Base-by-base conservation (phyloP, 2,113 vertebrate genomes). In the Polypterus senegalus region DNA sequence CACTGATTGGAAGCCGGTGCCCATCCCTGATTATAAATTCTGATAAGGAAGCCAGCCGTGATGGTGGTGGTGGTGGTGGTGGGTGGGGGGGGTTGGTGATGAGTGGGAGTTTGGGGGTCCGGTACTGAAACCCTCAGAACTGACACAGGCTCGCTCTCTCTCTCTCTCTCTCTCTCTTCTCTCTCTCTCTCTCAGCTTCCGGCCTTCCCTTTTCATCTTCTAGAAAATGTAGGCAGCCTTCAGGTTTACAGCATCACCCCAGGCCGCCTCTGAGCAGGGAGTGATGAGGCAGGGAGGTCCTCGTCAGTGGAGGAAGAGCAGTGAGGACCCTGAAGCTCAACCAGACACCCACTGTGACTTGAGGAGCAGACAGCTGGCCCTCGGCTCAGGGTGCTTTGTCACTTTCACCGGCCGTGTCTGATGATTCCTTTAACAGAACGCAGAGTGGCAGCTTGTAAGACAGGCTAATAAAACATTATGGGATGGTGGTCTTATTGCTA, bases 1-100 rank as follows among this genome's bases (percentile, higher is more conserved):
- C 57, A 69, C 72, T 66, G 65, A 77, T 71, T 67, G 72, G 76
- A 77, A 74, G 75, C 77, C 72, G 72, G 65, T 60, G 61, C 64
- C 65, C 74, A 54, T 60, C 70, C 74, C 69, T 69, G 73, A 80
- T 77, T 71, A 70, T 27, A 76, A 70, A 75, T 70, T 78, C 70
- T 61, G 9, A 51, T 9, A 51, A 70, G 63, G 61, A 72, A 70
- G 65, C 59, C 57, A 46, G 58, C 66, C 74, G 73, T 27, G 27
- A 70, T 71, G 59, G 61, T 72, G 66, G 69, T 65, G 58, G 73
- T 67, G 65, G 75, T 27, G 27, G 27, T 27, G 67, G 73, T 69
- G 46, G 70, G 72, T 73, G 75, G 76, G 74, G 69, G 71, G 71
- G 60, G 63, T 61, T 46, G 63, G 48, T 60, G 66, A 75, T n/a